phyloP scores from a whole-genome alignment of 2,888 invertebrate genomes.

The Bibio marci region DNA sequence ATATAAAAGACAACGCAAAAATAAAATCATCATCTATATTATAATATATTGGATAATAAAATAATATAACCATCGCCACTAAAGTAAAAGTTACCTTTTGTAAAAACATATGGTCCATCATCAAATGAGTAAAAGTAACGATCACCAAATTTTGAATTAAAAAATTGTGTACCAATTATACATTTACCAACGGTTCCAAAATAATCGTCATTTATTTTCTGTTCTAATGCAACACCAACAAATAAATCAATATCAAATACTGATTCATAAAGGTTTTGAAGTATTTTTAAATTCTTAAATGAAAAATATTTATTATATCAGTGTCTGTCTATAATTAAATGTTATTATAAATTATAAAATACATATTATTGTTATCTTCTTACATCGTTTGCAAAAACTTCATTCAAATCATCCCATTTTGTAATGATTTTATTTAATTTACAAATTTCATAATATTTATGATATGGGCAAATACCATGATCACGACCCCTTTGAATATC shows the following conservation, averaged over 20 bases:
- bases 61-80: too few relatives aligned
- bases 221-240: constrained; percentile 53
- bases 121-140: constrained; percentile 57
- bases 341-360: too few relatives aligned
- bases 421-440: constrained; percentile 35
- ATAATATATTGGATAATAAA: too few relatives aligned
- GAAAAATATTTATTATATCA: neutral
- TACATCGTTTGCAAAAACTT: constrained; percentile 36
- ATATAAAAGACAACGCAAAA: too few relatives aligned
- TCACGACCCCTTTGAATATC: constrained; percentile 58
- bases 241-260: constrained; percentile 55
- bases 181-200: constrained; percentile 56
- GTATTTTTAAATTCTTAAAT: constrained; percentile 34
- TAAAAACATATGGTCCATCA: constrained; percentile 2
- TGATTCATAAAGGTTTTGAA: constrained; percentile 20
- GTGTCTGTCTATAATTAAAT: too few relatives aligned
- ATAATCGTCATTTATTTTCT: constrained; percentile 39
- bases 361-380: too few relatives aligned
- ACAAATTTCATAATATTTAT: constrained; percentile 51
- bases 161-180: constrained; percentile 56
- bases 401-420: constrained; percentile 41
- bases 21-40: too few relatives aligned
- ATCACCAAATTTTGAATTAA: constrained; percentile 44
- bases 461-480: constrained; percentile 51
- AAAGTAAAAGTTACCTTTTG: neutral